Base-by-base conservation (phyloP, 2,113 vertebrate species). In the Lepisosteus oculatus region DNA sequence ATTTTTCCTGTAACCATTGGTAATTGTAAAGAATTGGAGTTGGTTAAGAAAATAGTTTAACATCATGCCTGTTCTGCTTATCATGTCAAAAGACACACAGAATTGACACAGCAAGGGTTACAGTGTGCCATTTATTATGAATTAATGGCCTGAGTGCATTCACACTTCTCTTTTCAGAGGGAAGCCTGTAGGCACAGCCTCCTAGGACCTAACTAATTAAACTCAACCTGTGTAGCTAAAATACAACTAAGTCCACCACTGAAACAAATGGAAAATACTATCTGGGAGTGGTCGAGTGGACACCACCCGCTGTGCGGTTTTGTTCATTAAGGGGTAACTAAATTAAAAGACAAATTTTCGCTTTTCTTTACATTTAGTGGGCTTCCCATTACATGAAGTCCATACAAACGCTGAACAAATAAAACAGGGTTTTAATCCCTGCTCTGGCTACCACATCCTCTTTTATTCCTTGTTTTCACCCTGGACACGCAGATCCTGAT, bases 191-290 rank as follows among this genome's bases (percentile, higher is more conserved):
- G 88, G 90, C 86, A 88, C 87, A 89, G 84, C 83, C 85, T 93
- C 88, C 84, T 84, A 82, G 81, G 81, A 88, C 80, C 84, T 85
- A 88, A 86, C 90, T 93, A 93, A 95, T 92, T 93, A 93, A 92
- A 89, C 88, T 86, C 86, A 88, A 88, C 87, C 84, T 71, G 78
- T 85, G 81, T 85, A 90, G 87, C 86, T 89, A 87, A 88, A 87
- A 85, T 85, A 85, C 64, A 59, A 77, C 75, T 69, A 6, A 84
- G 81, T 89, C 83, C 77, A 72, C 79, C 51, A 75, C 80, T 77
- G 78, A 86, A 82, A 79, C 73, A 86, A 88, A 80, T 75, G 29
- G 71, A 85, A 72, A 72, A 81, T 80, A 72, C 42, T 65, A 68
- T 77, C 83, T 68, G 82, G 84, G 83, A 83, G 80, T 79, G 84